Conservation (phyloP, 2,113 vertebrate genomes). For the Spilogale gracilis region DNA sequence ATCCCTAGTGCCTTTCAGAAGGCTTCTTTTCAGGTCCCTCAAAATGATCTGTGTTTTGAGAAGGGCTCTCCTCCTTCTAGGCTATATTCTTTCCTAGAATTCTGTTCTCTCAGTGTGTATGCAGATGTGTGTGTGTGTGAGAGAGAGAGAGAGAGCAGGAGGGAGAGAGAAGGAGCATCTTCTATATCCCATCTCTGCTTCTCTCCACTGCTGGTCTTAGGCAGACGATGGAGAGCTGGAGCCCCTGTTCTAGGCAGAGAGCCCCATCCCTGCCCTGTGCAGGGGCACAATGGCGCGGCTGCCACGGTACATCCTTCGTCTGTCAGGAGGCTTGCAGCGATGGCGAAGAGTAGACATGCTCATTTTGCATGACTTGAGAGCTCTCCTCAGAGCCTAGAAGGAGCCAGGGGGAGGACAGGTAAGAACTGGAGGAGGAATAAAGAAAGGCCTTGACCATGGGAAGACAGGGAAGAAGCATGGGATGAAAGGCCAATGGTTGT, state of each 20-base stretch:
- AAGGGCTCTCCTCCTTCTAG: background rate
- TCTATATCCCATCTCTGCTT: background rate
- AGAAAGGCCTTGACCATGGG: background rate
- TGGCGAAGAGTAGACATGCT: background rate
- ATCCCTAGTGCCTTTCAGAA: background rate
- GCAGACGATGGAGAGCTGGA: background rate
- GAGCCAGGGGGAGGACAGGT: background rate
- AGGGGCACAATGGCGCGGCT: background rate
- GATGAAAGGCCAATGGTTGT: background rate
- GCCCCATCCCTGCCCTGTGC: background rate
- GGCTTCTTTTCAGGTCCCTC: slow-evolving; percentile 20
- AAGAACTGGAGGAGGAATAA: background rate
- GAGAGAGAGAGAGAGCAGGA: background rate
- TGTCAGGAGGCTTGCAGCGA: background rate
- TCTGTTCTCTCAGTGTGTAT: background rate
- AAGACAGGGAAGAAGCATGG: background rate
- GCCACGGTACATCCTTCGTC: background rate
- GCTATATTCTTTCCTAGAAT: background rate
- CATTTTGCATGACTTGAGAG: background rate
- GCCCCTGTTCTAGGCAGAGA: background rate
- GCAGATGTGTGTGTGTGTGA: background rate
- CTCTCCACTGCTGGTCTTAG: background rate
- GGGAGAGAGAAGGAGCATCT: background rate
- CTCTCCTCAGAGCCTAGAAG: background rate
- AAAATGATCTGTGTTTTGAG: background rate